Evolutionary conservation across 2,113 vertebrate species (phyloP).

Genomic region (Carollia perspicillata): DNA sequence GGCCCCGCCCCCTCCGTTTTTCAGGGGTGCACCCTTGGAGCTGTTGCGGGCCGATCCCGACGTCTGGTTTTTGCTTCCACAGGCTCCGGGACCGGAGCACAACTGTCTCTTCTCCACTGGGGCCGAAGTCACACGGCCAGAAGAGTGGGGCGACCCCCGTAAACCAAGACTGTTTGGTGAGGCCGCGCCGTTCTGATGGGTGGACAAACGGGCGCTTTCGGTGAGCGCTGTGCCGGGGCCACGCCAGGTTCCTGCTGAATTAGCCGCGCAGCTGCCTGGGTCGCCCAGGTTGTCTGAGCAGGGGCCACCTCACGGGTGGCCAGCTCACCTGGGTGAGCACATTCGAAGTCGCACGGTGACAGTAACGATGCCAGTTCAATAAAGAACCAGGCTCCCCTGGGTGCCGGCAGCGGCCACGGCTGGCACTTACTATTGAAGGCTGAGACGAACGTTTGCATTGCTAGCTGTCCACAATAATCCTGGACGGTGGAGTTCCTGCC

Average conservation of each 20-base stretch:
- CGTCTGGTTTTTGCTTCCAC: not conserved
- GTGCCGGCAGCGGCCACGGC: fast-evolving
- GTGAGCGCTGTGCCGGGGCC: not conserved
- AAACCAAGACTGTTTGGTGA: constrained; percentile 50
- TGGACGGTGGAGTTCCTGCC: not conserved
- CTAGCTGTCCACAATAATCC: not conserved
- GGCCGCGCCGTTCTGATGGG: not conserved
- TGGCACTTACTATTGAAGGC: not conserved
- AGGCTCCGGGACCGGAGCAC: not conserved
- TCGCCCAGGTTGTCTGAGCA: not conserved
- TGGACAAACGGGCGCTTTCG: not conserved
- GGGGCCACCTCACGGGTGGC: not conserved
- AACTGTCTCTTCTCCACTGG: constrained; percentile 38
- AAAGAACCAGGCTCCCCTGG: not conserved
- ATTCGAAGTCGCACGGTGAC: fast-evolving
- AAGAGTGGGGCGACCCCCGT: constrained; percentile 16
- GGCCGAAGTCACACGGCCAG: constrained; percentile 9
- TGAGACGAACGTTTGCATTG: not conserved
- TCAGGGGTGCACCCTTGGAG: not conserved
- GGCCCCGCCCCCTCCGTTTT: too few relatives aligned
- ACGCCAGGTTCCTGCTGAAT: not conserved
- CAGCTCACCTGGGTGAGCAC: not conserved
- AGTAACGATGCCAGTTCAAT: not conserved
- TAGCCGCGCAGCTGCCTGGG: not conserved
- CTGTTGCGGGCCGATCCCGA: fast-evolving